Base-by-base conservation (phyloP, 2,888 invertebrate genomes). In the Drosophila cracens region DNA sequence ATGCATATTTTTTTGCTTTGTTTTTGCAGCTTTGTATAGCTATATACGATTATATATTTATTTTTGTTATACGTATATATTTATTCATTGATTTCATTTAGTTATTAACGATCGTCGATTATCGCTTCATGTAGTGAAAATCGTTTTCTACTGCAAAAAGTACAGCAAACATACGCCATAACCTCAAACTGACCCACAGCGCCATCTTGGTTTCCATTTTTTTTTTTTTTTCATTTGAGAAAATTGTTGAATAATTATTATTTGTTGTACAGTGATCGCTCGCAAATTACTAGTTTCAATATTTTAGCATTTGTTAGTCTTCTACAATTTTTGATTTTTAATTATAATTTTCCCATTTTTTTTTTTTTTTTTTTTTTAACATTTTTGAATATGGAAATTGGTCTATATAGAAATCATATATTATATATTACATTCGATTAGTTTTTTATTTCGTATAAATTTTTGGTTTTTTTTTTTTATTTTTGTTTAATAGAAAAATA, bases 71-170 rank as follows among this genome's bases (percentile, higher is more conserved):
- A 51, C 56, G 53, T 68, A 49, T 65, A 21, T 33, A 48, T 62
- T 48, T 59, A 53, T 21, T 54, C 66, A 69, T 78, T 71, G 57
- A 67, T 76, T 71, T 58, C 18, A 25, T 60, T 29, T 70, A 40
- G 21, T 66, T 66, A 18, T 70, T 34, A 66, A 66, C 49, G 40
- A 49, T 49, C n/a, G 21, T 56, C 46, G 65, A 63, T 67, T 5
- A 43, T 48, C 34, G 65, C 67, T 71, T n/a, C 40, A 60, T 58
- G 51, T 68, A 69, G 59, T 69, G 62, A 73, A 76, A 76, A 75
- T 48, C 66, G 61, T 34, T 63, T 38, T 49, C 64, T 40, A 75
- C 64, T 57, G 76, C 76, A 68, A 62, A 75, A 69, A 63, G 49
- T 57, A 64, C 74, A 70, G 66, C 65, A 43, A 51, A 67, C 34